phyloP scores from a whole-genome alignment of 1,140 invertebrate genomes.

The Aphelenchoides besseyi region DNA sequence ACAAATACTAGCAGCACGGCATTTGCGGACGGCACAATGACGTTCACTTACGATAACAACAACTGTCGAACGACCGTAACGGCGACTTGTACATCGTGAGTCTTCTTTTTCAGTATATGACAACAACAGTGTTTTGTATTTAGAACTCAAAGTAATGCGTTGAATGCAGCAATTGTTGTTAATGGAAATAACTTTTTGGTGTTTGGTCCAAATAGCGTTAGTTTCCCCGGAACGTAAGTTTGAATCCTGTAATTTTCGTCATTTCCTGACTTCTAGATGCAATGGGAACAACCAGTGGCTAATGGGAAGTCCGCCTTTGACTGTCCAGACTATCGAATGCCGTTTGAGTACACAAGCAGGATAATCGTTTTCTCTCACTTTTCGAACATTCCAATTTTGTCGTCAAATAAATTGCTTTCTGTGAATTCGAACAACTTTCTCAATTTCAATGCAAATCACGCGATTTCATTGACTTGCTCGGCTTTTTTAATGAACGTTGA shows the following conservation, averaged over 20 bases:
- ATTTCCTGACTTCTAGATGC: not conserved
- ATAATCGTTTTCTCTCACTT: not conserved
- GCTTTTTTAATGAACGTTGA: not conserved
- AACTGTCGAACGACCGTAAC: constrained; percentile 6
- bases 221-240: constrained; percentile 7
- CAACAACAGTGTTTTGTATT: too few relatives aligned
- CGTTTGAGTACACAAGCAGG: not conserved
- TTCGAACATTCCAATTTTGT: not conserved
- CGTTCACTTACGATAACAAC: constrained; percentile 19
- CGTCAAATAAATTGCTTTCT: not conserved
- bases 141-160: not conserved
- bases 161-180: constrained; percentile 5
- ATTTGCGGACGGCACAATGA: constrained; percentile 6
- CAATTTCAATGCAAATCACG: not conserved
- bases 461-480: not conserved
- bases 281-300: constrained; percentile 6
- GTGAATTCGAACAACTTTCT: not conserved
- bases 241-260: not conserved
- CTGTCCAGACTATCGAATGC: constrained; percentile 8
- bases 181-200: constrained; percentile 13
- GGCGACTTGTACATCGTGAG: constrained; percentile 13
- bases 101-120: too few relatives aligned
- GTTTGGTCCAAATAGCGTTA: not conserved
- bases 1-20: constrained; percentile 6
- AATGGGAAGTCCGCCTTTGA: constrained; percentile 9